These are phyloP conservation scores for Caranx ignobilis DNA, from an alignment of 2,113 vertebrate species.

Conservation along the genomic window DNA sequence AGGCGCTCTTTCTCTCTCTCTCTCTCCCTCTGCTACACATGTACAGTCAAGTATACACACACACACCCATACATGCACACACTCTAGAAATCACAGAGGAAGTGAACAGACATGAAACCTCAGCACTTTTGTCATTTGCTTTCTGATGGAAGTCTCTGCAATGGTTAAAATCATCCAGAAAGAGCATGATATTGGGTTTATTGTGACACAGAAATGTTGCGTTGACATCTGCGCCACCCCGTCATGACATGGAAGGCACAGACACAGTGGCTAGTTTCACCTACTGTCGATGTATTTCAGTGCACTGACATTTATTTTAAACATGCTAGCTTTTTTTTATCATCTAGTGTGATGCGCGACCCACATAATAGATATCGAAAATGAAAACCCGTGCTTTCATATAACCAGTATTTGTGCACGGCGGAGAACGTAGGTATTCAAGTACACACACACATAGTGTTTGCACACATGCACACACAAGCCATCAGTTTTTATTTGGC, in stretches of 20 bases:
- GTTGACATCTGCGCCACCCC: neutral
- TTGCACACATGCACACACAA: constrained; percentile 10
- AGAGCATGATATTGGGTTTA: neutral
- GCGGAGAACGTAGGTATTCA: neutral
- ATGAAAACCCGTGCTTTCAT: neutral
- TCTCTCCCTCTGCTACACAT: neutral
- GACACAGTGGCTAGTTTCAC: neutral
- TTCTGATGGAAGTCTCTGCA: constrained; percentile 51
- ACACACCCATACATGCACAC: constrained; percentile 1
- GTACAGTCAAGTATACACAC: neutral
- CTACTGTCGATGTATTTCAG: neutral
- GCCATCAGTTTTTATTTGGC: constrained; percentile 63
- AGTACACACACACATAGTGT: neutral
- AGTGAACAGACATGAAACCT: constrained; percentile 70
- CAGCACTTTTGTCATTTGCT: constrained; percentile 65
- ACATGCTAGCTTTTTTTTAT: constrained; percentile 9
- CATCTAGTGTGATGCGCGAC: neutral
- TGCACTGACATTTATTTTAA: constrained; percentile 18
- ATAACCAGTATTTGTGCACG: neutral
- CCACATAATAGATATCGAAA: constrained; percentile 7
- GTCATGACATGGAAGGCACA: neutral
- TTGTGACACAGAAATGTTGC: constrained; percentile 1
- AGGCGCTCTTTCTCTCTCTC: constrained; percentile 25
- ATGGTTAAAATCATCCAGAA: constrained; percentile 50
- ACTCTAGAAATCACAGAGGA: constrained; percentile 74